Evolutionary conservation across 2,888 invertebrate genomes (phyloP), one percentile per base, ranked within the genome.

Genomic region (Microchrysa polita): DNA sequence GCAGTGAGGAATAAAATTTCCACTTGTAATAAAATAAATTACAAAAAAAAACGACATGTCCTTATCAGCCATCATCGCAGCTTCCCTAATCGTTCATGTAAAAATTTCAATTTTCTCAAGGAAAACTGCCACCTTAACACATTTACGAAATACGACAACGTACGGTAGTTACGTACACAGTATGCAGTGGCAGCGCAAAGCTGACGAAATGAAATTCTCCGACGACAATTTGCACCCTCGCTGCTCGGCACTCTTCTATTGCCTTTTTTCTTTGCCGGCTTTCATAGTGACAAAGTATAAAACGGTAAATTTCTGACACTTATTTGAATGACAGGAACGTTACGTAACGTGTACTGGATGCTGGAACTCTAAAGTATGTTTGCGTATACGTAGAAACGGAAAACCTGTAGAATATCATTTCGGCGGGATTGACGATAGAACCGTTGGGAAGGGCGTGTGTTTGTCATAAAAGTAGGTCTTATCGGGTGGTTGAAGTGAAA

Each of bases 371-470:
- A n/a, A n/a, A n/a, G n/a, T n/a, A n/a, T n/a, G n/a, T 34, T 7
- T 34, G 7, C 27, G 27, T 34, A 34, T n/a, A n/a, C 4, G 55
- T 20, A 20, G 55, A 5, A 55, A n/a, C 4, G 18, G 20, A 20
- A 20, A 55, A 55, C 55, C 55, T 55, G 55, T 55, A 10, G 55
- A 55, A 55, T 55, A 55, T 55, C 22, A 55, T 55, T 20, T 55
- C 4, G 18, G 7, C 10, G 7, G 7, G 27, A 34, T 34, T 34
- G 27, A 7, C 27, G 27, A 34, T 34, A n/a, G 48, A 4, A 48
- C 48, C n/a, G n/a, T n/a, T n/a, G 12, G 14, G 55, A 20, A 55
- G 55, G 55, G 22, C n/a, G n/a, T n/a, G n/a, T n/a, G n/a, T n/a
- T n/a, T 55, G 55, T 55, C 22, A n/a, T n/a, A n/a, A n/a, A n/a